Conservation (phyloP, 2,797 vertebrate species). For the Bradypodion ventrale region DNA sequence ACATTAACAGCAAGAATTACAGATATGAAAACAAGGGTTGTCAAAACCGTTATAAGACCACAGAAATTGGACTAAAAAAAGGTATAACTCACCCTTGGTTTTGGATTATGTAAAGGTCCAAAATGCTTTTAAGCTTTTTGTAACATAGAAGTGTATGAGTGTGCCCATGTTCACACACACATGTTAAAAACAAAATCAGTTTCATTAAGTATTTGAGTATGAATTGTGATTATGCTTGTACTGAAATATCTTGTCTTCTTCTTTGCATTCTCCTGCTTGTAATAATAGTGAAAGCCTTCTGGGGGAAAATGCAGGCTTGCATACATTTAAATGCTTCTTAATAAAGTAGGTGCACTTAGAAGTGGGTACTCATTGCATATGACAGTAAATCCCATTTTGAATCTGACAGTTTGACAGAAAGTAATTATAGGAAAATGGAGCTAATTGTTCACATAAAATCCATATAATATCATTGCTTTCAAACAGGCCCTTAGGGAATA, state of each 20-base stretch:
- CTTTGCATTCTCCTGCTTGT: neutral
- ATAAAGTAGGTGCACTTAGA: neutral
- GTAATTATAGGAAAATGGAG: conserved; percentile 18
- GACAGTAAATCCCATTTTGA: neutral
- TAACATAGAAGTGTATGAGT: neutral
- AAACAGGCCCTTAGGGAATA: neutral
- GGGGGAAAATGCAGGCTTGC: neutral
- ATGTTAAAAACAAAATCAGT: neutral
- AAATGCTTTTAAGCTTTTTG: too few relatives aligned
- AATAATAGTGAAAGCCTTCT: neutral
- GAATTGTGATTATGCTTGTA: neutral
- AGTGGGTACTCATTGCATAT: neutral
- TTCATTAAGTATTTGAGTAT: neutral
- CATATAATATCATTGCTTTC: conserved; percentile 4
- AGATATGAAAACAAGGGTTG: too few relatives aligned
- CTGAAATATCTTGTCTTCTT: neutral
- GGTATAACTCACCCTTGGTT: too few relatives aligned
- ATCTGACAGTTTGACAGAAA: conserved; percentile 10
- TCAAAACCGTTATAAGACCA: too few relatives aligned
- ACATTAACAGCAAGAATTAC: too few relatives aligned
- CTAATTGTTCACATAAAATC: conserved; percentile 27
- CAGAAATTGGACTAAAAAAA: too few relatives aligned
- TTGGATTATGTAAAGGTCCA: too few relatives aligned
- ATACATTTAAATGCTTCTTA: conserved; percentile 8
- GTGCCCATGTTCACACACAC: neutral